Percentiles rank a stretch among this genome's conserved stretches.
phyloP scores from a whole-genome alignment of 1,140 invertebrate genomes.

The Drosophila virilis region DNA sequence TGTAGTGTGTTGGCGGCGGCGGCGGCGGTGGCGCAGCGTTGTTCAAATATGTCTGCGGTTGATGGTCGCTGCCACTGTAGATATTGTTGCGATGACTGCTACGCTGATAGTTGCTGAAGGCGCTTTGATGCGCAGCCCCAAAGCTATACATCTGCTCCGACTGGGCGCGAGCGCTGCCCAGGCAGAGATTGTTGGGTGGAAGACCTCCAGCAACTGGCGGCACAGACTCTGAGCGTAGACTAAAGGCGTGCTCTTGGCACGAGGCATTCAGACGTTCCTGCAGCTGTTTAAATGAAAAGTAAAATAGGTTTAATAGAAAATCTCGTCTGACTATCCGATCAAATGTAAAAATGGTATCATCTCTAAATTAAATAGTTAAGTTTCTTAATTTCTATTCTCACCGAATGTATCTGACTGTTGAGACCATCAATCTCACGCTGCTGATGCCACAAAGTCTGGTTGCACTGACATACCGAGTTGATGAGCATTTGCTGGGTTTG shows the following conservation, averaged over 20 bases:
- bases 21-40: conserved; percentile 57
- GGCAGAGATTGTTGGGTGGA: conserved; percentile 68
- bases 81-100: conserved; percentile 64
- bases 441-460: conserved; percentile 87
- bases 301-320: background rate
- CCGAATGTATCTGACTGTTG: conserved; percentile 73
- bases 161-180: conserved; percentile 70
- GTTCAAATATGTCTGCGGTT: conserved; percentile 60
- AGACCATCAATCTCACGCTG: conserved; percentile 86
- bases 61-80: conserved; percentile 53
- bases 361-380: background rate
- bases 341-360: background rate
- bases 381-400: conserved; percentile 26
- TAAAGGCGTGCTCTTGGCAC: conserved; percentile 60
- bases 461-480: conserved; percentile 87
- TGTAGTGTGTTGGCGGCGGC: conserved; percentile 60
- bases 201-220: conserved; percentile 49
- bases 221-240: conserved; percentile 74
- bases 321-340: background rate
- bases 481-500: conserved; percentile 87
- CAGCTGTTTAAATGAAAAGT: conserved; percentile 40
- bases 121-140: conserved; percentile 59
- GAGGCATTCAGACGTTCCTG: conserved; percentile 71
- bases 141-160: conserved; percentile 73
- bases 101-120: conserved; percentile 75